Percentiles rank a stretch among this genome's conserved stretches.
These are phyloP conservation scores for Parauchenoglanis ngamensis DNA, from an alignment of 2,797 vertebrate genomes.

Conservation along the genomic window DNA sequence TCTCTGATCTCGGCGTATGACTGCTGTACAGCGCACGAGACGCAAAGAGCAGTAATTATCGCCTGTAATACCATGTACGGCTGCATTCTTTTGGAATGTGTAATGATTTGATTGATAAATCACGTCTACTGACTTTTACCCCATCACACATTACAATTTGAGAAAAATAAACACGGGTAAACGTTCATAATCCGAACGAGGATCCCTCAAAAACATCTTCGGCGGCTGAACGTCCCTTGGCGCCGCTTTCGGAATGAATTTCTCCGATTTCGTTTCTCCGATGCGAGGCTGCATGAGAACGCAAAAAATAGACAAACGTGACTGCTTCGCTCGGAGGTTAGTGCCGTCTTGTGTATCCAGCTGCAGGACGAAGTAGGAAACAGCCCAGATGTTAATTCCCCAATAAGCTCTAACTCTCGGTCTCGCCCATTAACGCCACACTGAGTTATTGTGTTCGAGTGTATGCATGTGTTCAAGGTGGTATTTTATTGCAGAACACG, in stretches of 20 bases:
- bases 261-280: no score
- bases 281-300: neutral
- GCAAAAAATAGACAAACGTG: neutral
- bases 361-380: neutral
- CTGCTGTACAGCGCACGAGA: constrained; percentile 4
- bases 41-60: constrained; percentile 55
- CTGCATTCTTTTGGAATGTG: constrained; percentile 45
- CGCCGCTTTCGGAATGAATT: no score
- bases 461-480: neutral
- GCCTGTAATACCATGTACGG: constrained; percentile 19
- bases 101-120: constrained; percentile 41
- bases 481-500: neutral
- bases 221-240: no score
- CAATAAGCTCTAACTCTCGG: constrained; percentile 38
- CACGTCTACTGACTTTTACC: neutral
- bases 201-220: no score
- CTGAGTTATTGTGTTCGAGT: neutral
- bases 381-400: constrained; percentile 58
- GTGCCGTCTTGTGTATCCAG: constrained; percentile 15
- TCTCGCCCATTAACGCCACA: neutral
- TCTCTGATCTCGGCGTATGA: constrained; percentile 21
- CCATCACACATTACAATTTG: no score
- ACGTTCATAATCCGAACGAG: no score
- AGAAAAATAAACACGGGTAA: no score
- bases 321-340: neutral